phyloP scores from a whole-genome alignment of 1,140 invertebrate species.

The Euwallacea similis region DNA sequence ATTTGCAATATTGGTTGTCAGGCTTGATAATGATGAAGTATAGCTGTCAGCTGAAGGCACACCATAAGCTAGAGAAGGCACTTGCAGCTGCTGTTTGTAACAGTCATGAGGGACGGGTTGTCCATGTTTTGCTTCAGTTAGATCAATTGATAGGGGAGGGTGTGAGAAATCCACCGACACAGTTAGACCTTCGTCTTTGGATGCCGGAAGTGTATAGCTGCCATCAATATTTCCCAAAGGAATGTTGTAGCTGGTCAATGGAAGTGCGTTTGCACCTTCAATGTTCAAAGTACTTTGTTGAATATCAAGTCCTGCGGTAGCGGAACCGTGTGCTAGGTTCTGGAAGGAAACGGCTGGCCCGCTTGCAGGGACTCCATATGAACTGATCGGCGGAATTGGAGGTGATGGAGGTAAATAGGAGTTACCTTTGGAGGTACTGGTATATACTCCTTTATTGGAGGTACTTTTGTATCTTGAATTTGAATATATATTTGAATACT shows the following conservation, averaged over 20 bases:
- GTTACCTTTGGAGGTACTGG: slow-evolving; percentile 13
- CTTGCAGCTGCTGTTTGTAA: slow-evolving; percentile 44
- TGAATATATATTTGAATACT: slow-evolving; percentile 48
- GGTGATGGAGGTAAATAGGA: slow-evolving; percentile 68
- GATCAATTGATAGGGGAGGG: slow-evolving; percentile 40
- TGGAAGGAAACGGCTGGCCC: slow-evolving; percentile 44
- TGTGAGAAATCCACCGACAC: slow-evolving; percentile 43
- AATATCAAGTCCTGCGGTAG: slow-evolving; percentile 36
- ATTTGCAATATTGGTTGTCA: slow-evolving; percentile 47
- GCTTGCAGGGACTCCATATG: slow-evolving; percentile 56
- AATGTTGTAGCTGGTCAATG: slow-evolving; percentile 58
- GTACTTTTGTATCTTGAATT: slow-evolving; percentile 51
- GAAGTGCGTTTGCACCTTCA: slow-evolving; percentile 54
- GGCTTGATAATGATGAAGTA: slow-evolving; percentile 44
- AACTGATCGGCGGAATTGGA: slow-evolving; percentile 56
- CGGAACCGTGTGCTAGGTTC: slow-evolving; percentile 45
- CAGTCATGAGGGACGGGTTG: slow-evolving; percentile 41
- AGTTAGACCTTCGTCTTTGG: slow-evolving; percentile 33
- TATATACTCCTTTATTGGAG: slow-evolving; percentile 57
- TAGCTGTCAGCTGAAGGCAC: slow-evolving; percentile 49
- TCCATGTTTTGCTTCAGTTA: slow-evolving; percentile 27
- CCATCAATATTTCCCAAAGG: slow-evolving; percentile 57
- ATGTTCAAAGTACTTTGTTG: slow-evolving; percentile 43
- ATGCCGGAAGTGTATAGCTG: slow-evolving; percentile 55
- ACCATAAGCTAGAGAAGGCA: slow-evolving; percentile 49